Evolutionary conservation across 2,888 invertebrate genomes (phyloP), one percentile per base, ranked within the genome.

Genomic region (Octonoba sinensis): DNA sequence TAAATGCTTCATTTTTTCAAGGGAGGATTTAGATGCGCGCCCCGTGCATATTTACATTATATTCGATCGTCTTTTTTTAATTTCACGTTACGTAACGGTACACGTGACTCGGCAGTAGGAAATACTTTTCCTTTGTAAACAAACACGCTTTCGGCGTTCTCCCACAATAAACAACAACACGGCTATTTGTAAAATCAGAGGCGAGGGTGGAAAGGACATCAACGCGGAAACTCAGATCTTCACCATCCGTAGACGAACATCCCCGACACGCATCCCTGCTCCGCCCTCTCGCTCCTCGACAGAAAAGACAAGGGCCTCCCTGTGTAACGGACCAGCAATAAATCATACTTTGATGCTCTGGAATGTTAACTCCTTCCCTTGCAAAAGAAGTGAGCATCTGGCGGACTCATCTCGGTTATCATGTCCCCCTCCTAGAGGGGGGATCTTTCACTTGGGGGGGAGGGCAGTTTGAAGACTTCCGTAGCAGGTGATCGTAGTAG

Each of bases 401-500:
- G 67, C 24, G 47, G 8, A 36, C 62, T n/a, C 44, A 27, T 22
- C 64, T 27, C 64, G 46, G 22, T 44, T 46, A 27, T 27, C 46
- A 27, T 62, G 22, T 49, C 54, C 22, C 44, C 57, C 54, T 65
- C 22, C n/a, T 11, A 18, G 73, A 49, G 64, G 73, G 46, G 44
- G 47, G 57, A 49, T 18, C 24, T 46, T 47, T 66, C 49, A 44
- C 60, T n/a, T 12, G 20, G 47, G 64, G 64, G 62, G 47, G 59
- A n/a, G 16, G 36, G 15, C 16, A 56, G 49, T 24, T 51, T 49
- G 51, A 59, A 59, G 67, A 73, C 72, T 79, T 79, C 79, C 79
- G 71, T 79, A 72, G 79, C 79, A 79, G 79, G 79, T 79, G 79
- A 79, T 72, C 79, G 79, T 79, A 79, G 79, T 46, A 51, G 67